phyloP scores from a whole-genome alignment of 2,888 invertebrate species.

The Deilephila porcellus region DNA sequence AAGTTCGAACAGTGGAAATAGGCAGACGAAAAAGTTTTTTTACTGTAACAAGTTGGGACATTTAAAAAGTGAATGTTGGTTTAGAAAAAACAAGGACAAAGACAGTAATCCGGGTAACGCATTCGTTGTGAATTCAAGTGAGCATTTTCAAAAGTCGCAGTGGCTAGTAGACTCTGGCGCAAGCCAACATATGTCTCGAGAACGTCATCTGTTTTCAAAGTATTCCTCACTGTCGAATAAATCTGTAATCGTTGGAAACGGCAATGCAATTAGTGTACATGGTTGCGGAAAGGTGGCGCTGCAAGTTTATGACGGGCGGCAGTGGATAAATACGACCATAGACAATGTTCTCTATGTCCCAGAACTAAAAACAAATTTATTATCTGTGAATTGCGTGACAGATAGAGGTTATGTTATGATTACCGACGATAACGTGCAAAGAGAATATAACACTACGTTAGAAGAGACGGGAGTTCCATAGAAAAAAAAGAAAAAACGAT shows the following conservation, averaged over 20 bases:
- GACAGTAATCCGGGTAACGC: conserved; percentile 35
- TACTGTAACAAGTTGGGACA: conserved; percentile 38
- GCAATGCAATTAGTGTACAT: conserved; percentile 32
- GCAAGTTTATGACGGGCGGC: conserved; percentile 38
- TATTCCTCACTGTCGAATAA: conserved; percentile 30
- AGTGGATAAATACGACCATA: conserved; percentile 43
- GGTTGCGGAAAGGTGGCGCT: conserved; percentile 41
- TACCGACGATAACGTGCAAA: conserved; percentile 38
- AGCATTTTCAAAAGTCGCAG: conserved; percentile 33
- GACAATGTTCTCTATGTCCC: conserved; percentile 43
- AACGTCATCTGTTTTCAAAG: conserved; percentile 36
- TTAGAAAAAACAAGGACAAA: conserved; percentile 25
- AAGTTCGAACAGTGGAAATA: not conserved
- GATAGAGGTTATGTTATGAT: conserved; percentile 42
- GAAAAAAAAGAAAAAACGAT: too few relatives aligned
- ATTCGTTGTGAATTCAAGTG: conserved; percentile 35
- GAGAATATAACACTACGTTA: too few relatives aligned
- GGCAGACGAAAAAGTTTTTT: conserved; percentile 33
- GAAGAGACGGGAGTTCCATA: too few relatives aligned
- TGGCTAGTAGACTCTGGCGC: conserved; percentile 45
- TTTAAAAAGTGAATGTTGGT: conserved; percentile 35
- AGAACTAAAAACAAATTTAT: conserved; percentile 34
- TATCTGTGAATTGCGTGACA: conserved; percentile 39
- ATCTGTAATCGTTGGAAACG: conserved; percentile 41
- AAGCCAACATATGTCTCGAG: conserved; percentile 35